Base-by-base conservation (phyloP, 2,888 invertebrate species). In the Aquatica leii region DNA sequence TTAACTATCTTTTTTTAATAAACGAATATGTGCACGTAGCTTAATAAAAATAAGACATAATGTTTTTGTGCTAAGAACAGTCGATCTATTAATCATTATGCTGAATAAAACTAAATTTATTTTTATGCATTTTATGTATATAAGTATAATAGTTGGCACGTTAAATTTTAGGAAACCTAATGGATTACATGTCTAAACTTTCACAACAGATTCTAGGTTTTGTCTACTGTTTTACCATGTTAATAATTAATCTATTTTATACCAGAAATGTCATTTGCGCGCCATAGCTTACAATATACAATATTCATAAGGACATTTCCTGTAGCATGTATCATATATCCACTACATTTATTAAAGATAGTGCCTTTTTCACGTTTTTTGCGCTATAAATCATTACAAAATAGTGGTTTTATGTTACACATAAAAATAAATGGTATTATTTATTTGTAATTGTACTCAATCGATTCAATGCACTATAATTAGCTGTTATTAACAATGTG, bases 1-100 rank as follows among this genome's bases (percentile, higher is more conserved):
- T 51, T 62, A 56, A 21, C 40, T 54, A 60, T 54, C 54, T 46
- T 60, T 54, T 51, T 53, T 55, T 61, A 35, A 20, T 35, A 9
- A 20, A n/a, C 20, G 31, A 51, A 43, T 20, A 34, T 34, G 46
- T 51, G 43, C 35, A 14, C 17, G 17, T 37, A 31, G 24, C 24
- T 24, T 24, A 24, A 24, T 24, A 24, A 24, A 24, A 24, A 24
- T 24, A 24, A 6, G 6, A 24, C 24, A 24, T 24, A 4, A 24
- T 24, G 2, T 24, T 24, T 24, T 4, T 6, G 24, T 2, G 24
- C 6, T 17, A n/a, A 17, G 34, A 15, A 53, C 37, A 17, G 9
- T 9, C 34, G 5, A 9, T 11, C 3, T 18, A 46, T 46, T 46
- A 46, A 46, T 17, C 18, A 46, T 46, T 18, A n/a, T 18, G 18